A percentile compares a stretch with the other conserved stretches of the same genome.
Evolutionary conservation across 2,888 invertebrate species (phyloP).

Genomic region (Cremastobaeus sp.): DNA sequence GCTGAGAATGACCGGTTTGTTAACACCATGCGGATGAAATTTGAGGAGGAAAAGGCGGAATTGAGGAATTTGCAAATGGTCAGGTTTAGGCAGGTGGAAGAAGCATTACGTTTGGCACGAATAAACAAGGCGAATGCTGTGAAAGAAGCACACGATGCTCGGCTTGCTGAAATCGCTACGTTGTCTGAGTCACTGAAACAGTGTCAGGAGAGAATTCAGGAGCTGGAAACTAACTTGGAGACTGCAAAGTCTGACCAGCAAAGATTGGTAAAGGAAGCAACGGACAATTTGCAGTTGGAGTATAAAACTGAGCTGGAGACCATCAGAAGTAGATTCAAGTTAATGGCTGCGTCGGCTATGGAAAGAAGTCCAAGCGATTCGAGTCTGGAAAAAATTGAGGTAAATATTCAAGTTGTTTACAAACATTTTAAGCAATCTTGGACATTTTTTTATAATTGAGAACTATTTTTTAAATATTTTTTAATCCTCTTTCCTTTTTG

Average conservation of each 20-base stretch:
- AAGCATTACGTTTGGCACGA: slow-evolving; percentile 66
- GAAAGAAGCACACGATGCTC: slow-evolving; percentile 67
- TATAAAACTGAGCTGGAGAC: slow-evolving; percentile 89
- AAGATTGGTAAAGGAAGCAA: slow-evolving; percentile 83
- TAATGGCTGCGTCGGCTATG: slow-evolving; percentile 86
- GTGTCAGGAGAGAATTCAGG: slow-evolving; percentile 65
- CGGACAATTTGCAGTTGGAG: slow-evolving; percentile 83
- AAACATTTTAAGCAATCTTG: too few species aligned
- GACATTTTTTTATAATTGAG: too few species aligned
- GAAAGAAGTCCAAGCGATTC: slow-evolving; percentile 88
- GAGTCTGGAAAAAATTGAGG: slow-evolving; percentile 87
- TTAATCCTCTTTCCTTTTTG: slow-evolving; percentile 13
- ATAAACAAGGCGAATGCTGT: slow-evolving; percentile 69
- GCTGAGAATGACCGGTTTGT: slow-evolving; percentile 70
- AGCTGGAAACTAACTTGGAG: slow-evolving; percentile 64
- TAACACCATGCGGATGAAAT: slow-evolving; percentile 69
- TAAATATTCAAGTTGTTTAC: too few species aligned
- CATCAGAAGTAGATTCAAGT: slow-evolving; percentile 79
- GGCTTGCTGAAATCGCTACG: slow-evolving; percentile 64
- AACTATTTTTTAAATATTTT: too few species aligned
- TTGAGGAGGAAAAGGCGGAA: slow-evolving; percentile 68
- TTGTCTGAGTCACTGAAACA: slow-evolving; percentile 65
- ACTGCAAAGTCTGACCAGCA: slow-evolving; percentile 79
- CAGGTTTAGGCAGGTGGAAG: slow-evolving; percentile 65
- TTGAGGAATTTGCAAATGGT: slow-evolving; percentile 64